Percentiles rank a stretch among this genome's conserved stretches.
Evolutionary conservation across 2,797 vertebrate species (phyloP).

Genomic region (Stomatorhinus walkeri): DNA sequence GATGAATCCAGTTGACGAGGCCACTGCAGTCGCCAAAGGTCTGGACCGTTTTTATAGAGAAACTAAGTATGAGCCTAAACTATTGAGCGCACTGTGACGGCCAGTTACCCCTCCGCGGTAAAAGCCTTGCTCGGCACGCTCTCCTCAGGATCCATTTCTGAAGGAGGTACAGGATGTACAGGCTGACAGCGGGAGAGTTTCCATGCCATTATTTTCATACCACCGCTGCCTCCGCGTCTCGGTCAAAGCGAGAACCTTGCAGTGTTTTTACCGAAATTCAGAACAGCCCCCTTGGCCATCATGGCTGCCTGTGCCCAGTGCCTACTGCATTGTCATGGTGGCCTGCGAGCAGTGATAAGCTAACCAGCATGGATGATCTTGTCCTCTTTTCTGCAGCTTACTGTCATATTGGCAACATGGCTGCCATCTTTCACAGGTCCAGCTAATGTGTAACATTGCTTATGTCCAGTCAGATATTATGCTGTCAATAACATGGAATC

Average conservation of each 20-base stretch:
- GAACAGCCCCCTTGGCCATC: neutral
- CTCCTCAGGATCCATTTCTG: neutral
- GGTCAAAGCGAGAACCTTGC: neutral
- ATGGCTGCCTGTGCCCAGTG: neutral
- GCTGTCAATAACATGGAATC: neutral
- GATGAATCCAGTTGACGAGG: neutral
- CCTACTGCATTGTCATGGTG: neutral
- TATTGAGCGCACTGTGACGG: neutral
- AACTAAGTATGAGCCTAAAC: neutral
- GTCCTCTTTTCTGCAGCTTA: neutral
- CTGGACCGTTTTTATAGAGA: neutral
- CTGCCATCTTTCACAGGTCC: neutral
- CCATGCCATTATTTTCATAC: neutral
- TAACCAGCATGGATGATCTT: neutral
- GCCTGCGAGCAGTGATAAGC: neutral
- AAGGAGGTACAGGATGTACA: neutral
- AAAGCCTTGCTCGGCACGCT: neutral
- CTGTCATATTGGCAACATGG: neutral
- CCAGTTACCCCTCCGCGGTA: neutral
- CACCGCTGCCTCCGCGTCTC: neutral
- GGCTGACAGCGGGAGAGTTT: constrained; percentile 2
- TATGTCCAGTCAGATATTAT: neutral
- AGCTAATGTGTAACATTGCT: neutral
- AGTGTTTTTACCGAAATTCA: neutral
- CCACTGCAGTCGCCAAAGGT: neutral